Conservation (phyloP, 2,888 invertebrate genomes). For the Timema cristinae region DNA sequence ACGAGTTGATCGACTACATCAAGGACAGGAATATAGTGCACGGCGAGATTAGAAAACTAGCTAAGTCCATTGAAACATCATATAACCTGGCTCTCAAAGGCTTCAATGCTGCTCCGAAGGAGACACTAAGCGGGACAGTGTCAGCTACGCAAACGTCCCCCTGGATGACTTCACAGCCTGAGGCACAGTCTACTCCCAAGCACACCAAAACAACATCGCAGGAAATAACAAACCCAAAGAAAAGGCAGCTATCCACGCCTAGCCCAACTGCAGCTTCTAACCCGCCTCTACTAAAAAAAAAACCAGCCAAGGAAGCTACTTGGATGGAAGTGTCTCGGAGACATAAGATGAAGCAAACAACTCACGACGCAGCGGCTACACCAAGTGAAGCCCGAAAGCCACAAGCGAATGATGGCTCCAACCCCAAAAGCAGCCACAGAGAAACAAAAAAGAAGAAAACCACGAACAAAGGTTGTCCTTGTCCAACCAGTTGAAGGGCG, state of each 20-base stretch:
- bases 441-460: no score
- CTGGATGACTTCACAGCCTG: neutral
- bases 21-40: neutral
- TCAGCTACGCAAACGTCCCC: neutral
- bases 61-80: neutral
- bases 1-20: neutral
- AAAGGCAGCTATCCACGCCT: no score
- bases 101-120: neutral
- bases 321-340: neutral
- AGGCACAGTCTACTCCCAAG: neutral
- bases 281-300: neutral
- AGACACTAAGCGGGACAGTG: neutral
- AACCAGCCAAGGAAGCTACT: neutral
- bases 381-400: neutral
- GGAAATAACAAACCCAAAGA: neutral
- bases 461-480: no score
- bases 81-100: neutral
- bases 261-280: neutral
- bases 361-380: neutral
- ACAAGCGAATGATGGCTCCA: neutral
- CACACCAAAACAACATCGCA: neutral
- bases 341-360: neutral
- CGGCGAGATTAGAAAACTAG: conserved; percentile 4
- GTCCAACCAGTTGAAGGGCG: no score
- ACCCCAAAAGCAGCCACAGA: no score